These are phyloP conservation scores for Osmerus mordax DNA, from an alignment of 2,113 vertebrate genomes.

Conservation along the genomic window DNA sequence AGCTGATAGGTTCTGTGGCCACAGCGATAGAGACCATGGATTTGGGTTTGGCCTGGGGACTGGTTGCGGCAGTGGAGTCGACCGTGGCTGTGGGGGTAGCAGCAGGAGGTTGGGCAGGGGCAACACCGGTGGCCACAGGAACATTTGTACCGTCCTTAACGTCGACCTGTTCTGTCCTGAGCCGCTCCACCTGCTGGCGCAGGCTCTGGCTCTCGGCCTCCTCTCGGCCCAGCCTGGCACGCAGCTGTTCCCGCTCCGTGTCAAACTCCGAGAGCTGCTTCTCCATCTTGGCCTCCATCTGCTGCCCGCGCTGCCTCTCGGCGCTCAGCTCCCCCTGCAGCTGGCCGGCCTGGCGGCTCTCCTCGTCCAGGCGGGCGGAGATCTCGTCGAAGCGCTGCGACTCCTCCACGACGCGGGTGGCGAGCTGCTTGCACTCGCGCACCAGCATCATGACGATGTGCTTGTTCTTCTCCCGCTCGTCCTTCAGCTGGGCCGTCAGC, in stretches of 20 bases:
- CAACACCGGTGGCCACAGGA: constrained; percentile 35
- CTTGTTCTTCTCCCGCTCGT: constrained; percentile 94
- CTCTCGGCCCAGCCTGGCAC: constrained; percentile 88
- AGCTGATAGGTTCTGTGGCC: constrained; percentile 77
- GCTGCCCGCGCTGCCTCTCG: constrained; percentile 81
- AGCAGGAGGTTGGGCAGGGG: constrained; percentile 60
- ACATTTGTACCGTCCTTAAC: constrained; percentile 59
- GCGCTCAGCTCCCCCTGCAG: constrained; percentile 81
- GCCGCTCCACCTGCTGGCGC: constrained; percentile 86
- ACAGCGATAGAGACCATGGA: constrained; percentile 74
- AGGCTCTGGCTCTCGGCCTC: constrained; percentile 88
- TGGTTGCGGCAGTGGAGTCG: constrained; percentile 65
- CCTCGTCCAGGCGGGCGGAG: constrained; percentile 83
- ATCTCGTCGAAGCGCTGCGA: constrained; percentile 87
- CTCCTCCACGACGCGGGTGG: constrained; percentile 87
- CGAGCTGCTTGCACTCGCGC: constrained; percentile 93
- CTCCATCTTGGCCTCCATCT: constrained; percentile 90
- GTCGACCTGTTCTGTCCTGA: constrained; percentile 79
- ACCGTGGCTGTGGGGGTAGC: constrained; percentile 28
- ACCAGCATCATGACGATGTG: constrained; percentile 94
- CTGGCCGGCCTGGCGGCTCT: constrained; percentile 73
- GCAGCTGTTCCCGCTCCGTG: constrained; percentile 91
- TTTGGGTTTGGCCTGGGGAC: constrained; percentile 66
- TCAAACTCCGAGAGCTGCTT: constrained; percentile 95
- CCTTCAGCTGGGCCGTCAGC: constrained; percentile 85